phyloP scores from a whole-genome alignment of 2,888 invertebrate genomes.

The Globia sparganii region DNA sequence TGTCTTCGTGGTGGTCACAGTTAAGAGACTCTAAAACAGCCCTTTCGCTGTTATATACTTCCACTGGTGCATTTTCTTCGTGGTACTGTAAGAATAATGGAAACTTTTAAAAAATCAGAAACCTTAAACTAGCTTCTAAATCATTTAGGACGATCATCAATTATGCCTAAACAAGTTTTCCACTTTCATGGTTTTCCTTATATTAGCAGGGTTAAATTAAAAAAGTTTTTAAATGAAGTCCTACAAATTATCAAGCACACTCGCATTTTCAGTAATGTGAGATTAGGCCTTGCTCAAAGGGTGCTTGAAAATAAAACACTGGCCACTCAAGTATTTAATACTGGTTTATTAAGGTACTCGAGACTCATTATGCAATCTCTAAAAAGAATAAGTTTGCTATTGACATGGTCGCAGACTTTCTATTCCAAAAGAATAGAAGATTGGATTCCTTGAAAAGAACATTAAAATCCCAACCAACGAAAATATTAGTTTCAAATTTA shows the following conservation, averaged over 20 bases:
- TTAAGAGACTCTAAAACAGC: constrained; percentile 88
- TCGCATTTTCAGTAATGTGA: constrained; percentile 11
- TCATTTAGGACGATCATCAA: not conserved
- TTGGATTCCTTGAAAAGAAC: not conserved
- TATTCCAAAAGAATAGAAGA: not conserved
- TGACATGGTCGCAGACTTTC: not conserved
- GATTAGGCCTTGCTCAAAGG: constrained; percentile 11
- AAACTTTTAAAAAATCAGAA: not conserved
- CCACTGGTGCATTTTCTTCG: constrained; percentile 90
- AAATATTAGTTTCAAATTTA: not conserved
- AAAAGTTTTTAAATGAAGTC: constrained; percentile 21
- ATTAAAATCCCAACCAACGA: not conserved
- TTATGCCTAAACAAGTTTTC: not conserved
- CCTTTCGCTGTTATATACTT: constrained; percentile 87
- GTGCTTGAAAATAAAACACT: constrained; percentile 45
- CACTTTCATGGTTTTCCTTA: constrained; percentile 3
- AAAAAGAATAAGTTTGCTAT: not conserved
- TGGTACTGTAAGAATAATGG: constrained; percentile 85
- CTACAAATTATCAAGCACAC: constrained; percentile 35
- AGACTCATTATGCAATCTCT: not conserved
- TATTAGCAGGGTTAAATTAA: constrained; percentile 1
- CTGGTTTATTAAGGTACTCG: constrained; percentile 18
- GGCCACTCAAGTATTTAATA: constrained; percentile 28
- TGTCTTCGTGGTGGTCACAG: constrained; percentile 80
- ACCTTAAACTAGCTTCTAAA: not conserved